These are phyloP conservation scores for Lasius platythorax DNA, from an alignment of 2,888 invertebrate genomes.

Conservation along the genomic window DNA sequence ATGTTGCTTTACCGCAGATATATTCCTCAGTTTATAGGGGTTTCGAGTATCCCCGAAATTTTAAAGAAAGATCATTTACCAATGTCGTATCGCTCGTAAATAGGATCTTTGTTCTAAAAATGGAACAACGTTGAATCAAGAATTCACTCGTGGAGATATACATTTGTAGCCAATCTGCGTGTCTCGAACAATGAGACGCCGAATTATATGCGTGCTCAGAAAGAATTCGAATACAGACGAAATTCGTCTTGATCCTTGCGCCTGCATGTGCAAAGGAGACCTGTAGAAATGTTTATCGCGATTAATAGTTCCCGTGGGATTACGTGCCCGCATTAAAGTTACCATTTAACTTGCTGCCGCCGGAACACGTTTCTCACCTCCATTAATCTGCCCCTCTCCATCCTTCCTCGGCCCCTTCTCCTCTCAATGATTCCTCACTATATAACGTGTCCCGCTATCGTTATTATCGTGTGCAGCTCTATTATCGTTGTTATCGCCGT, in stretches of 20 bases:
- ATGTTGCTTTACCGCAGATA: background rate
- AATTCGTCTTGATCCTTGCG: conserved; percentile 38
- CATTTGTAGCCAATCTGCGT: background rate
- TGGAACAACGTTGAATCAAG: background rate
- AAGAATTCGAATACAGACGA: background rate
- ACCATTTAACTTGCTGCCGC: conserved; percentile 59
- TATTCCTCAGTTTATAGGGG: background rate
- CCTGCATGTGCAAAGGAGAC: conserved; percentile 19
- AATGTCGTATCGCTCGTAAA: background rate
- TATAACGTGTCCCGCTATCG: conserved; percentile 55
- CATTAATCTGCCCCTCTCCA: conserved; percentile 55
- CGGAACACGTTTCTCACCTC: conserved; percentile 58
- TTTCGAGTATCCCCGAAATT: background rate
- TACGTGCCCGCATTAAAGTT: conserved; percentile 61
- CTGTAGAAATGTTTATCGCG: conserved; percentile 58
- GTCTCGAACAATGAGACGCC: background rate
- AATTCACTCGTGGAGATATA: background rate
- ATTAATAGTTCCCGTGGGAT: conserved; percentile 58
- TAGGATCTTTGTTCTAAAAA: background rate
- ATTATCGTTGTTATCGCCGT: conserved; percentile 52
- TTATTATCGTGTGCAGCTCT: conserved; percentile 47
- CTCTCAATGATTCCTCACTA: conserved; percentile 48
- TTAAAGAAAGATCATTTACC: background rate
- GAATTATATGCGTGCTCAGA: conserved; percentile 14
- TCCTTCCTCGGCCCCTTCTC: background rate